Percentiles rank a stretch among this genome's conserved stretches.
Conservation (phyloP, 1,140 invertebrate species). For the Mizuhopecten yessoensis region DNA sequence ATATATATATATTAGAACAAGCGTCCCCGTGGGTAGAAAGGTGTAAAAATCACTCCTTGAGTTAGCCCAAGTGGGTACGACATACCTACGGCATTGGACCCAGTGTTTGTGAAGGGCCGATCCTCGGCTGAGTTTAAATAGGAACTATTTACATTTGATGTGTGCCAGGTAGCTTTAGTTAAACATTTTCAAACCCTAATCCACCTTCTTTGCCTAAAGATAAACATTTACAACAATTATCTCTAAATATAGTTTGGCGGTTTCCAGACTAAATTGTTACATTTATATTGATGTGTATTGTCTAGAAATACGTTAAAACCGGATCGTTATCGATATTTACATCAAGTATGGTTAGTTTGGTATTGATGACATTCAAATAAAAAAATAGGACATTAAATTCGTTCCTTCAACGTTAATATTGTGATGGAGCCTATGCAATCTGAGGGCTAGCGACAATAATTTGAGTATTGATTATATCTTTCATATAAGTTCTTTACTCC, state of each 20-base stretch:
- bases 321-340: not conserved
- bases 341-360: not conserved
- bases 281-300: not conserved
- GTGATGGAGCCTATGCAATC: no score
- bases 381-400: no score
- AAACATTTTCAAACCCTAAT: constrained; percentile 35
- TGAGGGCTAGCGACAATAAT: no score
- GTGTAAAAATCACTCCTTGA: not conserved
- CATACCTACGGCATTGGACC: not conserved
- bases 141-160: not conserved
- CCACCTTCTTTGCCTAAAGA: constrained; percentile 13
- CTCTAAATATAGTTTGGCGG: not conserved
- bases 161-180: constrained; percentile 19
- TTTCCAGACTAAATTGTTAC: constrained; percentile 11
- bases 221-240: constrained; percentile 2
- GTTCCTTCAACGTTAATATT: no score
- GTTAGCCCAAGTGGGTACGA: not conserved
- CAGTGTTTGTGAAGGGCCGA: not conserved
- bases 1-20: constrained; percentile 15
- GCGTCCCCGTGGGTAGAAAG: not conserved
- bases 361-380: no score
- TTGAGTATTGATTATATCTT: no score
- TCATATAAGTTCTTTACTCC: no score
- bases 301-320: not conserved
- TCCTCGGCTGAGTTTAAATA: not conserved